Base-by-base conservation (phyloP, 2,797 vertebrate genomes). In the Pristis pectinata region DNA sequence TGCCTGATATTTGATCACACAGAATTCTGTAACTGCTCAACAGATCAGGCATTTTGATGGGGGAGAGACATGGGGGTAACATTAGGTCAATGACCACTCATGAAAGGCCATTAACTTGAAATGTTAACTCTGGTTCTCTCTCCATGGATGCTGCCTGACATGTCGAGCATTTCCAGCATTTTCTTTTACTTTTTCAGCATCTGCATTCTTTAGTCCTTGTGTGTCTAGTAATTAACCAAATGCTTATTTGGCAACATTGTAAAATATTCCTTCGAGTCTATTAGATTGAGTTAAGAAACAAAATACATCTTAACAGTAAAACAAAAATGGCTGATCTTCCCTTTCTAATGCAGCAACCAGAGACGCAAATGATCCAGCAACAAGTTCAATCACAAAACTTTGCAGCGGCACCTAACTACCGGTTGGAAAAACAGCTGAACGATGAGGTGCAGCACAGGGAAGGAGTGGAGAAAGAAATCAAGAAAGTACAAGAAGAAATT, bases 401-500 rank as follows among this genome's bases (percentile, higher is more conserved):
- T 56, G 95, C 97, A 0, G 67, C 97, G 41, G 96, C 96, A 1
- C 96, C 97, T 0, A 95, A 98, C 0, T 99, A 98, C 98, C 98
- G 98, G 96, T 94, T 98, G 93, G 98, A 95, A 96, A 99, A 98
- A 95, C 97, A 98, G 95, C 96, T 99, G 34, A 98, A 98, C 0
- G 98, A 99, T 76, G 98, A 99, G 96, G 95, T 96, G 3, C 98
- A 98, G 93, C 97, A 98, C 91, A 97, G 98, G 94, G 98, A 98
- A 80, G 98, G 99, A 96, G 97, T 99, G 6, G 98, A 99, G 95
- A 98, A 96, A 0, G 98, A 99, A 96, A 97, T 99, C 95, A 96
- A 97, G 95, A 97, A 96, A 64, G 97, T 98, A 94, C 98, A 98
- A 96, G 97, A 97, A n/a, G 98, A 99, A 95, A 98, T 99, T 74